A percentile compares a stretch with the other conserved stretches of the same genome.
Conservation (phyloP, 2,888 invertebrate genomes). For the Microctonus brassicae region DNA sequence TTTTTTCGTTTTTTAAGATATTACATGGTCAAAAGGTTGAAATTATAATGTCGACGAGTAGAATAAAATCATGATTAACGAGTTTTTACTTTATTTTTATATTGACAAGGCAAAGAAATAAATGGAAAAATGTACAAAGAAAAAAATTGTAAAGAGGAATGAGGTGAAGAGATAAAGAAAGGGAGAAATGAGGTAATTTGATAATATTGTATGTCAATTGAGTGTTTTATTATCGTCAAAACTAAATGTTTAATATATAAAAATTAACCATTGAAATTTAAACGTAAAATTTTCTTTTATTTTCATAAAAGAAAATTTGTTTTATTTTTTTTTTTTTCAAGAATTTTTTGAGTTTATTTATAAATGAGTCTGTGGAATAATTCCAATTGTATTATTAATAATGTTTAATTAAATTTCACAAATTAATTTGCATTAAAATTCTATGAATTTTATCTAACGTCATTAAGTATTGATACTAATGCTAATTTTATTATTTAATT, state of each 20-base stretch:
- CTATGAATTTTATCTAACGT: neutral
- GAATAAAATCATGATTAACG: slow-evolving; percentile 15
- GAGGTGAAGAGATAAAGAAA: no score
- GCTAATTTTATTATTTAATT: slow-evolving; percentile 35
- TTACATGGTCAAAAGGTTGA: neutral
- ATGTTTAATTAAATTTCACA: neutral
- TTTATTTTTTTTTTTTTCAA: no score
- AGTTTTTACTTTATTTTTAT: no score
- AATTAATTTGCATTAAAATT: neutral
- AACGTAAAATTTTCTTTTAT: no score
- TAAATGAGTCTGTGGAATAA: neutral
- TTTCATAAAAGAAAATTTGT: no score
- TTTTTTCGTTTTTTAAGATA: neutral
- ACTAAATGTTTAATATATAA: no score
- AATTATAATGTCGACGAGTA: neutral
- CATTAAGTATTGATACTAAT: slow-evolving; percentile 13
- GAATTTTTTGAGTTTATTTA: no score
- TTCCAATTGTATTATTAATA: neutral
- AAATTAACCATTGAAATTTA: no score
- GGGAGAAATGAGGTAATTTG: no score
- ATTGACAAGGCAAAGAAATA: slow-evolving; percentile 23
- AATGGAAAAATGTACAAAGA: slow-evolving; percentile 32
- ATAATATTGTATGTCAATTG: no score
- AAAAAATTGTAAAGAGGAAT: no score
- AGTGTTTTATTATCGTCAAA: no score